Evolutionary conservation across 2,113 vertebrate species (phyloP).

Genomic region (Amblyopsis rosae): DNA sequence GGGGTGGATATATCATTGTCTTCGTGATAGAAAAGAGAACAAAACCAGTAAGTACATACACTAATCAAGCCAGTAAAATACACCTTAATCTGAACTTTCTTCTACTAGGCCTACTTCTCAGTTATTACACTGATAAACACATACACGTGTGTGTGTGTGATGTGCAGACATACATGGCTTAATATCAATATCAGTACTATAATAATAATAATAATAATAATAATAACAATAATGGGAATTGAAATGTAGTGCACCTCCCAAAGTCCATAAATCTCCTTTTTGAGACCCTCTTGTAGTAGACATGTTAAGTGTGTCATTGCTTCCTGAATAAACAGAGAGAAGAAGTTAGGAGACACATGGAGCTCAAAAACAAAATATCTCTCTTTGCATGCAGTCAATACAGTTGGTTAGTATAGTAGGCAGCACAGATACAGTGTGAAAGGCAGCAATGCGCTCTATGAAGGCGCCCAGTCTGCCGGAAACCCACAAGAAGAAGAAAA

Average conservation of each 20-base stretch:
- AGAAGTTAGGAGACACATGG: too few species aligned
- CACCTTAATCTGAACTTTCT: neutral
- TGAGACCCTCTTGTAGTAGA: constrained; percentile 81
- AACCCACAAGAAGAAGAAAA: neutral
- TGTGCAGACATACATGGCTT: neutral
- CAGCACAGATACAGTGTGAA: neutral
- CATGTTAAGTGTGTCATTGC: constrained; percentile 87
- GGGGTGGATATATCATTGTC: neutral
- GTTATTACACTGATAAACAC: too few species aligned
- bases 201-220: too few species aligned
- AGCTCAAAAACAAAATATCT: too few species aligned
- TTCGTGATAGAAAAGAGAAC: neutral
- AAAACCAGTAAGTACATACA: neutral
- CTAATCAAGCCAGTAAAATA: neutral
- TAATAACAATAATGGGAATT: neutral
- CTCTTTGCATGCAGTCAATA: too few species aligned
- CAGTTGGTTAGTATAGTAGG: too few species aligned
- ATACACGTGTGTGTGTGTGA: too few species aligned
- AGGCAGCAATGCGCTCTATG: neutral
- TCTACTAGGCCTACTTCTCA: neutral
- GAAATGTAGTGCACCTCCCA: constrained; percentile 82
- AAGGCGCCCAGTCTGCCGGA: too few species aligned
- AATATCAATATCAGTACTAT: too few species aligned
- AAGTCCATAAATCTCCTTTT: constrained; percentile 87
- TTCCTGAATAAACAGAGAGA: constrained; percentile 73